These are phyloP conservation scores for Acronicta aceris DNA, from an alignment of 2,888 invertebrate species.

Conservation along the genomic window DNA sequence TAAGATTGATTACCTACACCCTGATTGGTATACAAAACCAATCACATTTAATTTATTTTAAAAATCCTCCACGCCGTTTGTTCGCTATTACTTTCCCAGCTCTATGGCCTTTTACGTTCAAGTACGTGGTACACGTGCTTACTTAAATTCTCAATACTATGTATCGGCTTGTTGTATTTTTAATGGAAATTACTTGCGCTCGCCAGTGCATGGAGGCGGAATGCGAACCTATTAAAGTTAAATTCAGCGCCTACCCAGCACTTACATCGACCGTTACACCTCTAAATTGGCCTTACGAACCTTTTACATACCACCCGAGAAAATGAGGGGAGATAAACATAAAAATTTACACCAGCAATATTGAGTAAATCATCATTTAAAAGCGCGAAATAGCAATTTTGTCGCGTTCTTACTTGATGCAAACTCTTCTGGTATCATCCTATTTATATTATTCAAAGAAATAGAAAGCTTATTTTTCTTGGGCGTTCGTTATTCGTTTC, in stretches of 20 bases:
- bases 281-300: conserved; percentile 49
- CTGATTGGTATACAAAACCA: no score
- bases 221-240: conserved; percentile 83
- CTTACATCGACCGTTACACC: conserved; percentile 69
- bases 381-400: conserved; percentile 42
- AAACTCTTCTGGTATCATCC: conserved; percentile 30
- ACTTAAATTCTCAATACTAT: conserved; percentile 50
- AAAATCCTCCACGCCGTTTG: conserved; percentile 12
- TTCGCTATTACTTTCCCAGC: conserved; percentile 21
- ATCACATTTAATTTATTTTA: conserved; percentile 43
- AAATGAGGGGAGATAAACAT: conserved; percentile 37
- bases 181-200: conserved; percentile 62
- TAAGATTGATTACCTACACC: neutral
- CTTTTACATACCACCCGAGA: conserved; percentile 29
- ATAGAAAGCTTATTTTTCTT: conserved; percentile 50
- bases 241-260: conserved; percentile 68
- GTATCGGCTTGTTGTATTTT: conserved; percentile 61
- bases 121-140: conserved; percentile 36
- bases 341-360: conserved; percentile 34
- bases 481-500: conserved; percentile 34
- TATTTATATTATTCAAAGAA: conserved; percentile 54
- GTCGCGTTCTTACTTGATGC: conserved; percentile 29
- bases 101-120: conserved; percentile 36
- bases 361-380: conserved; percentile 45
- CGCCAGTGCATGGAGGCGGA: conserved; percentile 66